Evolutionary conservation across 2,888 invertebrate genomes (phyloP).

Genomic region (Pandemis cinnamomeana): DNA sequence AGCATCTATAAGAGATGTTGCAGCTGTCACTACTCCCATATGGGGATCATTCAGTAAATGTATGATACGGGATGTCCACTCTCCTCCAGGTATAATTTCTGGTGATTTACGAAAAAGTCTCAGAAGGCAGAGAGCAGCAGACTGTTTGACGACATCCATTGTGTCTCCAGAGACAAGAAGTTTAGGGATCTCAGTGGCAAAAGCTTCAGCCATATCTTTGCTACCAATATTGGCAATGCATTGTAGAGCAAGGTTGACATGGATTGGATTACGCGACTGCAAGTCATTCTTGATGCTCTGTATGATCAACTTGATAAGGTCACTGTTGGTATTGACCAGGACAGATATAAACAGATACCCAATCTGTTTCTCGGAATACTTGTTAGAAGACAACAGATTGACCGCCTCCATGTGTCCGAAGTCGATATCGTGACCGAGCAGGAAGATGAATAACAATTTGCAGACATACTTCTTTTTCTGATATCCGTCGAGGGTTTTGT

Average conservation of each 20-base stretch:
- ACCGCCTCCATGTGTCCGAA: constrained; percentile 99
- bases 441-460: constrained; percentile 99
- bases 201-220: constrained; percentile 99
- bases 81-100: constrained; percentile 98
- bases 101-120: constrained; percentile 97
- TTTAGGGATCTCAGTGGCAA: constrained; percentile 99
- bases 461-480: constrained; percentile 99
- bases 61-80: constrained; percentile 99
- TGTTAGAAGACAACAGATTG: constrained; percentile 99
- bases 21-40: constrained; percentile 99
- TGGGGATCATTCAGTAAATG: constrained; percentile 99
- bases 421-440: constrained; percentile 99
- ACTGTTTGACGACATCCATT: constrained; percentile 99
- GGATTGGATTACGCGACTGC: constrained; percentile 97
- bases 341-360: constrained; percentile 99
- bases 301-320: constrained; percentile 99
- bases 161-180: constrained; percentile 99
- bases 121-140: constrained; percentile 98
- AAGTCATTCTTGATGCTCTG: constrained; percentile 99
- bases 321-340: constrained; percentile 99
- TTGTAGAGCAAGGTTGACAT: constrained; percentile 98
- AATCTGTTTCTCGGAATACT: constrained; percentile 99
- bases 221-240: constrained; percentile 99
- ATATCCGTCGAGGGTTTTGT: constrained; percentile 99
- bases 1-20: constrained; percentile 98